A percentile compares a stretch with the other conserved stretches of the same genome.
Conservation (phyloP, 2,888 invertebrate species). For the Melipona beecheii region DNA sequence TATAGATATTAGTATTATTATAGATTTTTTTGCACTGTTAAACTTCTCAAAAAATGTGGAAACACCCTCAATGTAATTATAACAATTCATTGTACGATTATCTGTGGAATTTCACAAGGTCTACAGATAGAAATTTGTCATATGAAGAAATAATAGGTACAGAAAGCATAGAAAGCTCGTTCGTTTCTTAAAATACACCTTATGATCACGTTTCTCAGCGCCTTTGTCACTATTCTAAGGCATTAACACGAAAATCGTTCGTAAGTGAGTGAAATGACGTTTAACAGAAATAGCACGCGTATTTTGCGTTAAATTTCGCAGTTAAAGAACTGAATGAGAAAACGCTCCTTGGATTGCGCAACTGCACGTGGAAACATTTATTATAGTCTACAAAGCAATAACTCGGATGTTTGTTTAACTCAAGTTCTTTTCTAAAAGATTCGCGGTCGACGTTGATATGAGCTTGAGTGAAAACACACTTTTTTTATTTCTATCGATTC, state of each 20-base stretch:
- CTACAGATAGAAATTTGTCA: conserved; percentile 7
- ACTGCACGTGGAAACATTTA: conserved; percentile 42
- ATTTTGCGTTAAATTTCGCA: conserved; percentile 6
- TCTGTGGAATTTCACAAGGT: not conserved
- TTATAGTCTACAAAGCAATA: conserved; percentile 32
- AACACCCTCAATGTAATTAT: no score
- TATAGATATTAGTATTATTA: no score
- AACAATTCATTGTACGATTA: not conserved
- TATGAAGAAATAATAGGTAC: not conserved
- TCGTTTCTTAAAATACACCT: conserved; percentile 4
- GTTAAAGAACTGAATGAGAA: conserved; percentile 35
- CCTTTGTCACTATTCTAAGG: conserved; percentile 18
- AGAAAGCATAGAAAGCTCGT: not conserved
- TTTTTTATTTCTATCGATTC: not conserved
- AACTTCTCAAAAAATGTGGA: no score
- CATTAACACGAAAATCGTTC: not conserved
- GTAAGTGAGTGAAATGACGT: not conserved
- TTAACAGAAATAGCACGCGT: not conserved
- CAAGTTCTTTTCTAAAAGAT: conserved; percentile 10
- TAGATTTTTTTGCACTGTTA: no score
- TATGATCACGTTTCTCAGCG: not conserved
- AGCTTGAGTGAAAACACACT: conserved; percentile 1
- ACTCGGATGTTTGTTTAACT: conserved; percentile 44
- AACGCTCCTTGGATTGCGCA: conserved; percentile 37
- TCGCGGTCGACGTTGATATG: conserved; percentile 19